Conservation (phyloP, 2,113 vertebrate species). For the Calyptommatus sinebrachiatus region DNA sequence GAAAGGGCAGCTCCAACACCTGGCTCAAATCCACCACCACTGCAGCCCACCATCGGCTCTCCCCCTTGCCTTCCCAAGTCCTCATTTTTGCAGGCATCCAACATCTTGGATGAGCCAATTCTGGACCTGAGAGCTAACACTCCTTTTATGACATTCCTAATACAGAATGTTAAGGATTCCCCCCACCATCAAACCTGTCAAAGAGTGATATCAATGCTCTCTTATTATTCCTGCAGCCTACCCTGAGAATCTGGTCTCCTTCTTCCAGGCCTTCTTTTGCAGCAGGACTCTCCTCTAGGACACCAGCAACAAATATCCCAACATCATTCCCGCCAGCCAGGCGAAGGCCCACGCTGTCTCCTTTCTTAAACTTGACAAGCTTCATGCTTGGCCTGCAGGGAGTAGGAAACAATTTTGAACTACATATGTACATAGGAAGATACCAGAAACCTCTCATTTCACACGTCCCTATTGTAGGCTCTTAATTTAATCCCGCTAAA, state of each 20-base stretch:
- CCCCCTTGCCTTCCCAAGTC: too few relatives aligned
- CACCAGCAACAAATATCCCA: slow-evolving; percentile 97
- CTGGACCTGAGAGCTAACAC: too few relatives aligned
- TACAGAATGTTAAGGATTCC: too few relatives aligned
- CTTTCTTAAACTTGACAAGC: slow-evolving; percentile 98
- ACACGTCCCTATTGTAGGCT: too few relatives aligned
- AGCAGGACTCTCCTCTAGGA: slow-evolving; percentile 95
- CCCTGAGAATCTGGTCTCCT: slow-evolving; percentile 99
- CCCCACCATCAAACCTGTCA: too few relatives aligned
- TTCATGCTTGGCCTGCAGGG: slow-evolving; percentile 95
- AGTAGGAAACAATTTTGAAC: slow-evolving; percentile 47
- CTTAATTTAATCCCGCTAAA: not conserved
- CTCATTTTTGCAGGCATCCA: too few relatives aligned
- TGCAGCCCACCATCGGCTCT: too few relatives aligned
- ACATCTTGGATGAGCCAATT: too few relatives aligned
- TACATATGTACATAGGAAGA: not conserved
- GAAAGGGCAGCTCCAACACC: too few relatives aligned
- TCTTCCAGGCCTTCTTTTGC: slow-evolving; percentile 98
- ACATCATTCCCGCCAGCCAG: slow-evolving; percentile 97
- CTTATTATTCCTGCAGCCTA: slow-evolving; percentile 64
- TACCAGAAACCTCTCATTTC: not conserved
- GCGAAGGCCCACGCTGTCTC: slow-evolving; percentile 96
- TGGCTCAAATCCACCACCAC: too few relatives aligned
- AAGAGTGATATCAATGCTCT: too few relatives aligned
- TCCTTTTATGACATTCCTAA: too few relatives aligned